phyloP scores from a whole-genome alignment of 2,888 invertebrate genomes.

The Phasia obesa region DNA sequence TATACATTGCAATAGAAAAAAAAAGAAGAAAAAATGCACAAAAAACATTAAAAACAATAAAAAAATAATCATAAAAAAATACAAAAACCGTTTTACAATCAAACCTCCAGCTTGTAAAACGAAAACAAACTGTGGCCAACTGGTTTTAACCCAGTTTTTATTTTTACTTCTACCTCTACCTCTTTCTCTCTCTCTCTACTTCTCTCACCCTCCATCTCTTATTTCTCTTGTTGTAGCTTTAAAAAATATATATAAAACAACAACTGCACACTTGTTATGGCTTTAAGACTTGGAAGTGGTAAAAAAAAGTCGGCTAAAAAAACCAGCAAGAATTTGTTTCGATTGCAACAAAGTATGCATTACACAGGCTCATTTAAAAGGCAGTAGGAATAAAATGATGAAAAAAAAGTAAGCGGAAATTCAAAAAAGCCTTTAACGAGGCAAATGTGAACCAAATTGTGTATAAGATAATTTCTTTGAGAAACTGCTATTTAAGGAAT shows the following conservation, averaged over 20 bases:
- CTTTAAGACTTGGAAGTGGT: conserved; percentile 2
- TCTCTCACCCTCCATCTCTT: not conserved
- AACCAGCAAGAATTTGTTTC: conserved; percentile 24
- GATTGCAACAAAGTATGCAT: conserved; percentile 4
- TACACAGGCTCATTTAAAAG: not conserved
- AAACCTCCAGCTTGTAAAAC: conserved; percentile 15
- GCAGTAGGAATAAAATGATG: not conserved
- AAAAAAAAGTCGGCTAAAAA: conserved; percentile 5
- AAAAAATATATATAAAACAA: conserved; percentile 33
- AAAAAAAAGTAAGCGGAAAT: not conserved
- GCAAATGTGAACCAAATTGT: no score
- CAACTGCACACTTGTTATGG: conserved; percentile 43
- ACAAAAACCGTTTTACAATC: conserved; percentile 38
- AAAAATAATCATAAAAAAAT: no score
- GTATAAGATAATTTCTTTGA: no score
- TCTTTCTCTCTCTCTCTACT: not conserved
- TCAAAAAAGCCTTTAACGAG: not conserved
- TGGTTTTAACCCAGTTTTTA: conserved; percentile 68
- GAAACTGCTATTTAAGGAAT: no score
- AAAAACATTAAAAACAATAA: no score
- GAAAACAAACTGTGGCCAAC: conserved; percentile 55
- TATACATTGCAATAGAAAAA: conserved; percentile 13
- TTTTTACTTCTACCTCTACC: not conserved
- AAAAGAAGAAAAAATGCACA: conserved; percentile 23
- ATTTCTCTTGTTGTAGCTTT: not conserved